A percentile compares a stretch with the other conserved stretches of the same genome.
phyloP scores from a whole-genome alignment of 2,797 vertebrate species.

The Luscinia megarhynchos region DNA sequence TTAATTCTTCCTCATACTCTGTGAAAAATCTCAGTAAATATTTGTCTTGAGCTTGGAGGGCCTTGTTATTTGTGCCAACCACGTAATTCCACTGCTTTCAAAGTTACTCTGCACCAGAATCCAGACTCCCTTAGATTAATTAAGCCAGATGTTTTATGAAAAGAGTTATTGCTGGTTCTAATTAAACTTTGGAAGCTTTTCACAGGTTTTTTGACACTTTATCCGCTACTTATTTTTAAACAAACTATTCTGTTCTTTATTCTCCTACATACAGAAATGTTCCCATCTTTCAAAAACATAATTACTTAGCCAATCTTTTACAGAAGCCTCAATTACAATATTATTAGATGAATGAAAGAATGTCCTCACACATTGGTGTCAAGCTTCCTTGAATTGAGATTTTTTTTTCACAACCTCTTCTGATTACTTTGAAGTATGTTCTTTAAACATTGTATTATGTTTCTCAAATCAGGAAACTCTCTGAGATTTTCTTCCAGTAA shows the following conservation, averaged over 20 bases:
- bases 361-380: neutral
- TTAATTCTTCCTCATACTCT: neutral
- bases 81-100: neutral
- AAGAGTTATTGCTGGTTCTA: neutral
- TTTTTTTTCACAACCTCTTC: neutral
- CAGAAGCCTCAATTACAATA: neutral
- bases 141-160: neutral
- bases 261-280: neutral
- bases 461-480: neutral
- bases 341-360: conserved; percentile 1
- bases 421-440: neutral
- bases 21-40: neutral
- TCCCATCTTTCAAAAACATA: neutral
- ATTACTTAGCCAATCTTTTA: neutral
- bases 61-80: neutral
- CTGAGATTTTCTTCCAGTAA: neutral
- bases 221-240: neutral
- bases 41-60: neutral
- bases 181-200: conserved; percentile 39
- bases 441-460: neutral
- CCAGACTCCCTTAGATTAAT: neutral
- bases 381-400: neutral
- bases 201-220: conserved; percentile 19
- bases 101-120: neutral
- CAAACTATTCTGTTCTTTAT: conserved; percentile 2